A percentile compares a stretch with the other conserved stretches of the same genome.
Evolutionary conservation across 2,797 vertebrate species (phyloP).

Genomic region (Falco novaeseelandiae): DNA sequence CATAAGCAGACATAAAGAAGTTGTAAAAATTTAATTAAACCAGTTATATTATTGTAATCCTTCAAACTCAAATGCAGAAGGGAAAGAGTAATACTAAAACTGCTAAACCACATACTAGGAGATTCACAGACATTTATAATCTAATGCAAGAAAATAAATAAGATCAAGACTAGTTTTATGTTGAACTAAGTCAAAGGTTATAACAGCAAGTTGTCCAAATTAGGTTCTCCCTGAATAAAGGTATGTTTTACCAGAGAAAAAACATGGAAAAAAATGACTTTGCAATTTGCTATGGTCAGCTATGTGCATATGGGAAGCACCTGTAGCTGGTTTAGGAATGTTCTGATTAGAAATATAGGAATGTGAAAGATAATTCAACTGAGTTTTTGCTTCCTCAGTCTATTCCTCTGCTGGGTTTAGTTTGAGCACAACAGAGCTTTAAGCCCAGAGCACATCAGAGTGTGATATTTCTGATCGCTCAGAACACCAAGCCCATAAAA

Average conservation of each 20-base stretch:
- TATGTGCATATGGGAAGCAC: neutral
- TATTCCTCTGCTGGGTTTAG: neutral
- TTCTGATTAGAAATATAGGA: neutral
- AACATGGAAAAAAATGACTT: neutral
- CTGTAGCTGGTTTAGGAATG: neutral
- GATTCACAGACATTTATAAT: neutral
- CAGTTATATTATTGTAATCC: neutral
- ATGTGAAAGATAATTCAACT: neutral
- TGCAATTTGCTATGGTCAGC: neutral
- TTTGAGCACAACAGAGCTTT: neutral
- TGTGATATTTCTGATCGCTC: neutral
- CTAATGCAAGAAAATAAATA: neutral
- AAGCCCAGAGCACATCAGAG: neutral
- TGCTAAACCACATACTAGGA: neutral
- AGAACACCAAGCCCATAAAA: neutral
- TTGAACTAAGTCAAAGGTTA: neutral
- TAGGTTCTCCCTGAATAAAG: neutral
- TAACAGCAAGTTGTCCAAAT: neutral
- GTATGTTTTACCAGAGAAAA: neutral
- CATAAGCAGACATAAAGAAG: neutral
- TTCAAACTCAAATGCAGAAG: neutral
- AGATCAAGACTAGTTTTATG: neutral
- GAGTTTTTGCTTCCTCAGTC: neutral
- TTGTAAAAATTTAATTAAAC: slow-evolving; percentile 9
- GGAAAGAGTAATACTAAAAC: neutral